These are phyloP conservation scores for Cristatella mucedo DNA, from an alignment of 2,888 invertebrate genomes.

Conservation along the genomic window DNA sequence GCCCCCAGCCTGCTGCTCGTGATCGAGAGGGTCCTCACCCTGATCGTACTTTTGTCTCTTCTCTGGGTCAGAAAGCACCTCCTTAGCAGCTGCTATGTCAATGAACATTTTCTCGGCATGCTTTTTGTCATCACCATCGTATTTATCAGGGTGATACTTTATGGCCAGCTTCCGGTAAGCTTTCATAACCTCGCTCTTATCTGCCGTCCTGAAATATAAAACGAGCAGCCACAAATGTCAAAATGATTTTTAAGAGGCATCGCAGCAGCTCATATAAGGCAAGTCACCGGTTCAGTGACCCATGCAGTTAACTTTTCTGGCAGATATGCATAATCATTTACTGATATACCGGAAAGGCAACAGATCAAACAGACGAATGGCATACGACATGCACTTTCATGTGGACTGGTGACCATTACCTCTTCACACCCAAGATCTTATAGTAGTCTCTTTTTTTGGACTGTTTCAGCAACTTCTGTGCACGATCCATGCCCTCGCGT, in stretches of 20 bases:
- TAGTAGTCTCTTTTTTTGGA: conserved; percentile 88
- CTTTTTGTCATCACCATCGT: conserved; percentile 61
- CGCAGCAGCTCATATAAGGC: no score
- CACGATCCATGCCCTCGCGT: conserved; percentile 69
- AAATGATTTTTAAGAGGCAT: no score
- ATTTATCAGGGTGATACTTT: conserved; percentile 98
- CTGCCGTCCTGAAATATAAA: conserved; percentile 48
- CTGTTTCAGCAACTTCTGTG: conserved; percentile 79
- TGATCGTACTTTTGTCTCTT: conserved; percentile 82
- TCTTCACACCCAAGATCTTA: conserved; percentile 79
- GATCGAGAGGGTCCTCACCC: conserved; percentile 91
- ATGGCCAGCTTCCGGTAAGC: conserved; percentile 87
- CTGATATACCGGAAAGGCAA: conserved; percentile 4
- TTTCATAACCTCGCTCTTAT: conserved; percentile 79
- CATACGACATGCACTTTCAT: conserved; percentile 5
- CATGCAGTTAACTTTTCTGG: neutral
- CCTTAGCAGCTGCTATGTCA: conserved; percentile 95
- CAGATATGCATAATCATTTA: neutral
- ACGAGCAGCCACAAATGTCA: no score
- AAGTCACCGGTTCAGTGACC: no score
- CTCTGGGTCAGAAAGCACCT: conserved; percentile 64
- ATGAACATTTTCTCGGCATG: conserved; percentile 92
- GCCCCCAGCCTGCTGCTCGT: conserved; percentile 50
- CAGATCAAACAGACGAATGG: neutral
- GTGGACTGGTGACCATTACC: no score